Conservation (phyloP, 2,888 invertebrate genomes). For the Drosophila engyochracea region DNA sequence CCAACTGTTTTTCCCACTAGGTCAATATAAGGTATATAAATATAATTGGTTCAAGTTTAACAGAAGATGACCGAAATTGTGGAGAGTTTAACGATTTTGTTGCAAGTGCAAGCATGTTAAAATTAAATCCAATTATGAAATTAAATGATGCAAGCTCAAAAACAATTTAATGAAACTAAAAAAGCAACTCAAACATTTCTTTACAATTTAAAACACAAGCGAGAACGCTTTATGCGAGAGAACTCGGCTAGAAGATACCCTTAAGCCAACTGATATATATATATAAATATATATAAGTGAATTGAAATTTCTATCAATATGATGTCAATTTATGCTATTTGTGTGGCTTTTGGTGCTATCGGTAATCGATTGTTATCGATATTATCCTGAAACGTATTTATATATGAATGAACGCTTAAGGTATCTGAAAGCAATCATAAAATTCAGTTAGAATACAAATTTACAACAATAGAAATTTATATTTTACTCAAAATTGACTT, state of each 20-base stretch:
- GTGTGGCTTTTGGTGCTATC: background rate
- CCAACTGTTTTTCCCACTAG: background rate
- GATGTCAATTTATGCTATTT: too few relatives aligned
- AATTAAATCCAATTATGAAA: conserved; percentile 5
- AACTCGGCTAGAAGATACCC: background rate
- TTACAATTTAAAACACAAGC: background rate
- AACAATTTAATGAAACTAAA: conserved; percentile 61
- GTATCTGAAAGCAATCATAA: background rate
- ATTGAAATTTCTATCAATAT: background rate
- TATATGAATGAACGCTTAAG: background rate
- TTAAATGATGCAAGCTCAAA: conserved; percentile 59
- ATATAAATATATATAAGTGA: background rate
- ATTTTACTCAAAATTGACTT: background rate
- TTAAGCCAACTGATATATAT: background rate
- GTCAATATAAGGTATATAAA: background rate
- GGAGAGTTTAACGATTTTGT: too few relatives aligned
- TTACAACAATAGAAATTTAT: background rate
- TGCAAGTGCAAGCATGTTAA: background rate
- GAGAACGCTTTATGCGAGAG: too few relatives aligned
- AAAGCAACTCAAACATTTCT: conserved; percentile 50
- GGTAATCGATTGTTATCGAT: too few relatives aligned
- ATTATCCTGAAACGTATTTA: background rate
- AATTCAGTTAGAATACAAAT: background rate
- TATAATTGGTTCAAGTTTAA: too few relatives aligned
- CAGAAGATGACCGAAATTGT: too few relatives aligned